A percentile compares a stretch with the other conserved stretches of the same genome.
phyloP scores from a whole-genome alignment of 2,113 vertebrate species.

The Trematomus loennbergii region DNA sequence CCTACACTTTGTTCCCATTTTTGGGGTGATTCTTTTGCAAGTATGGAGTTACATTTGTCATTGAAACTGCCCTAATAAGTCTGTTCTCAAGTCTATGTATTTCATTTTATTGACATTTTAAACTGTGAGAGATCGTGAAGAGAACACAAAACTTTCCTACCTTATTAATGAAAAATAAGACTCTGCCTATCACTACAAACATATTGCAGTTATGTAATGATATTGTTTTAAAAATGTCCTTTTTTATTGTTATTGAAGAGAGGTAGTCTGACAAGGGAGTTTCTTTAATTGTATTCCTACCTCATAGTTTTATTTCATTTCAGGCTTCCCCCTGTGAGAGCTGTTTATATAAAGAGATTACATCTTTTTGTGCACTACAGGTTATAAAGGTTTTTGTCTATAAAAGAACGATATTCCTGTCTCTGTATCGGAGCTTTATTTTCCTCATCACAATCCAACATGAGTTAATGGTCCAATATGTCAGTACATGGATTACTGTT shows the following conservation, averaged over 20 bases:
- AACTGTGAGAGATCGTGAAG: no score
- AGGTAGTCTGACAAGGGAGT: not conserved
- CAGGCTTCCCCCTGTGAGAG: not conserved
- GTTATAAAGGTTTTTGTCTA: not conserved
- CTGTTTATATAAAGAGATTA: constrained; percentile 15
- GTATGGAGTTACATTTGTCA: no score
- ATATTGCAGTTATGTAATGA: not conserved
- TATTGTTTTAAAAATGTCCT: not conserved
- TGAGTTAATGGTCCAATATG: not conserved
- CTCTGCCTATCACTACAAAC: not conserved
- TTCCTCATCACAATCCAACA: not conserved
- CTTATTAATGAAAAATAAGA: no score
- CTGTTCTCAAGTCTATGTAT: no score
- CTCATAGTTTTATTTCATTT: not conserved
- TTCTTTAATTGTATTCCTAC: not conserved
- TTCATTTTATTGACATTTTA: no score
- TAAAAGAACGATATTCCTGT: not conserved
- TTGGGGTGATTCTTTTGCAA: no score
- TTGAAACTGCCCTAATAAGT: no score
- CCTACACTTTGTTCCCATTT: no score
- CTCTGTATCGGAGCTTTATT: not conserved
- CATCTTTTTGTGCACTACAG: not conserved
- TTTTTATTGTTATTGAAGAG: not conserved
- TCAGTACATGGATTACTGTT: not conserved
- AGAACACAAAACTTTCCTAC: no score